Evolutionary conservation across 1,140 invertebrate species (phyloP), one percentile per base, ranked within the genome.

Genomic region (Lordiphosa clarofinis): DNA sequence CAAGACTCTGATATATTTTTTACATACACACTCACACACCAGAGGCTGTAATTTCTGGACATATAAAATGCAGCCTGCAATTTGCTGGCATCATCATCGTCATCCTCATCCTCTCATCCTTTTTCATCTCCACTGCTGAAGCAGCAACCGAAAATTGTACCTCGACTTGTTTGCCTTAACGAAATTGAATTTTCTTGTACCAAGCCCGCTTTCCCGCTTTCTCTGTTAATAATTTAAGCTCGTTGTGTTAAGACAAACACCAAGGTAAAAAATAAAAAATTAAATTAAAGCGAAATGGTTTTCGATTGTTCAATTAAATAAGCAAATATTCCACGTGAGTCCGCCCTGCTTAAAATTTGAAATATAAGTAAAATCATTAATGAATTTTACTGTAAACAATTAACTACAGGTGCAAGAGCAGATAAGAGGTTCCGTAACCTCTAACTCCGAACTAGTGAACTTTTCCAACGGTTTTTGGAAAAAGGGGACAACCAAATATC

Each of bases 51-150:
- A 81, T 81, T 81, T 82, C 58, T 60, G 58, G 61, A 65, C 62
- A 76, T 75, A 76, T 76, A 82, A 81, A 82, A 82, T 75, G 76
- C 76, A 81, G 76, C 54, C 76, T 82, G 72, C 76, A 82, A 82
- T 81, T 82, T 82, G 66, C 58, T 43, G 50, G 42, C 68, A 44
- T 56, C 68, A 52, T 58, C 50, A 46, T 42, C 53, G 56, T 62
- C 60, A 47, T 62, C 21, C 21, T 62, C 60, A 47, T 62, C 21
- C 21, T 21, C 4, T 62, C 60, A 47, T 62, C 56, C 65, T 53
- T n/a, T n/a, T n/a, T n/a, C n/a, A n/a, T n/a, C n/a, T n/a, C n/a
- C 54, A 58, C 49, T 24, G 56, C 54, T 57, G 44, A 59, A 76
- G 48, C 69, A 70, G 70, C 44, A 81, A 54, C 66, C 64, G 55